phyloP scores from a whole-genome alignment of 2,888 invertebrate genomes.

The Tipula unca region DNA sequence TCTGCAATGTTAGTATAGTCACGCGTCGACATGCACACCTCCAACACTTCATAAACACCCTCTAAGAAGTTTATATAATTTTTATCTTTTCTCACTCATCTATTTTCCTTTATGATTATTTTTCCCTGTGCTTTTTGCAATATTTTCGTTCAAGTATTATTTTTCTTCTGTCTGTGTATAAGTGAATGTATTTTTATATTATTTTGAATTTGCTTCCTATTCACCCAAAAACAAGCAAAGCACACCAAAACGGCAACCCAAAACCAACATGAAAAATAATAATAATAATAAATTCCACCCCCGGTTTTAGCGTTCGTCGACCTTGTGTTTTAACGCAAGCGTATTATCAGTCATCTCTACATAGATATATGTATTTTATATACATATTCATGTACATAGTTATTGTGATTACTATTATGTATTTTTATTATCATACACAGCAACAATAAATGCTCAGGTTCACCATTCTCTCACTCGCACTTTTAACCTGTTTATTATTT shows the following conservation, averaged over 20 bases:
- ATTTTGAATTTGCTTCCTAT: neutral
- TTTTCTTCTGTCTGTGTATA: neutral
- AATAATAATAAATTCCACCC: neutral
- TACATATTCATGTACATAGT: neutral
- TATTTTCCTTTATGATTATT: neutral
- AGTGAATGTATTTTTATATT: neutral
- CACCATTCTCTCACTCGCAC: neutral
- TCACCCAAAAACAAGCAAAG: neutral
- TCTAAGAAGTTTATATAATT: neutral
- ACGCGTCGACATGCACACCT: no score
- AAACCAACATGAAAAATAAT: neutral
- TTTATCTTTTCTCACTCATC: neutral
- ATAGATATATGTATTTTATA: neutral
- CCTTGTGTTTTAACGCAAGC: slow-evolving; percentile 14
- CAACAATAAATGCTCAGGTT: neutral
- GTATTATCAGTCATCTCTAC: neutral
- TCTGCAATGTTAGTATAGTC: no score
- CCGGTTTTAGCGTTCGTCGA: slow-evolving; percentile 18
- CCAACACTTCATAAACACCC: neutral
- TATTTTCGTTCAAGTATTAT: neutral
- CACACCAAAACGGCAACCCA: neutral
- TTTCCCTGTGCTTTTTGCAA: neutral
- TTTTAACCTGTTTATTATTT: neutral
- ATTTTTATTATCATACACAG: neutral
- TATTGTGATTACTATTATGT: neutral